Evolutionary conservation across 2,797 vertebrate genomes (phyloP), one percentile per base, ranked within the genome.

Genomic region (Enteromius fasciolatus): DNA sequence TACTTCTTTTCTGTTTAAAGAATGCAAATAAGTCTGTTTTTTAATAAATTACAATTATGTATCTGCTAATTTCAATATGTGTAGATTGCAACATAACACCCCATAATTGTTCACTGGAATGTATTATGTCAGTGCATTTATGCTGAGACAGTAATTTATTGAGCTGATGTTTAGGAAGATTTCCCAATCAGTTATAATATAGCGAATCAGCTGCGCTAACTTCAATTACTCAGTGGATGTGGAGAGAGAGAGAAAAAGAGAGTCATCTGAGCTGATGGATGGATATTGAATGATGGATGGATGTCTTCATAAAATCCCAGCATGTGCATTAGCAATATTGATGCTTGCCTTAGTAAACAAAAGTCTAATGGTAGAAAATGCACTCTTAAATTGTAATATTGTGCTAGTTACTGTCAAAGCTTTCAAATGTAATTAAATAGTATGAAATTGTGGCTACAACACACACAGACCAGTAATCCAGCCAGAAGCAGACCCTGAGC

Each of bases 151-250:
- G 7, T 61, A 3, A 28, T 46, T 20, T 44, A 63, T 63, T 44
- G 9, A 44, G 15, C 74, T 20, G 15, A 61, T 61, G 5, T 44
- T n/a, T 61, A 17, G 54, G 9, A 28, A 46, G 28, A 63, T 18
- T 9, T 50, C 25, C 20, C 50, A 75, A 57, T 75, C 72, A 76
- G 54, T 76, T 61, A 76, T 41, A 76, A 61, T 20, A 44, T 28
- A 28, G 57, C 17, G 12, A 46, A 57, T 41, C 33, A 75, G 44
- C 57, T 76, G 74, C 12, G 15, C 23, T 61, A 44, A 20, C 54
- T 18, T 9, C 28, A 61, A 76, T 76, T 28, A 20, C 52, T 41
- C 39, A 61, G n/a, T 1, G 2, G 20, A 28, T 12, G 5, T 2
- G 15, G 4, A 28, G 36, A 59, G 20, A 54, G 10, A 11, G 33